These are phyloP conservation scores for Drosophila ogumai DNA, from an alignment of 1,140 invertebrate species.

Conservation along the genomic window DNA sequence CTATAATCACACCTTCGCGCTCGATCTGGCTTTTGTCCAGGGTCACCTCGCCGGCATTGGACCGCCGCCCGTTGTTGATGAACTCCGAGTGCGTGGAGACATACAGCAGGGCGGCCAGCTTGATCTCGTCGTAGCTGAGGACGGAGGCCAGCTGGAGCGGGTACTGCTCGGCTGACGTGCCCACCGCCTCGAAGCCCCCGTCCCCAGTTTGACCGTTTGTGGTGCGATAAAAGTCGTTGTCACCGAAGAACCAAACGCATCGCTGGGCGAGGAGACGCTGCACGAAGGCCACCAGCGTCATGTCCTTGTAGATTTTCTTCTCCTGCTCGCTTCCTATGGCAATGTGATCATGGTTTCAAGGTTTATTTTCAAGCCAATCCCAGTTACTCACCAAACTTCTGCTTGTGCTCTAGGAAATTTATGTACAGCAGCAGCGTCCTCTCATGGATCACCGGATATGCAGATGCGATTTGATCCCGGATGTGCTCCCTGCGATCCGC, in stretches of 20 bases:
- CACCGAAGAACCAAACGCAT: slow-evolving; percentile 55
- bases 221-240: slow-evolving; percentile 30
- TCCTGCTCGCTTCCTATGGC: slow-evolving; percentile 34
- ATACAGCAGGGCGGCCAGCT: slow-evolving; percentile 87
- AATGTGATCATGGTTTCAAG: no score
- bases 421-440: slow-evolving; percentile 54
- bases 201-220: slow-evolving; percentile 25
- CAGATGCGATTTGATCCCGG: slow-evolving; percentile 67
- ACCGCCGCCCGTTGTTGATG: slow-evolving; percentile 87
- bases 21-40: slow-evolving; percentile 65
- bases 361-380: neutral
- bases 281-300: slow-evolving; percentile 53
- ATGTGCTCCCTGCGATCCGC: slow-evolving; percentile 27
- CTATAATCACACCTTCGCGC: slow-evolving; percentile 74
- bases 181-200: slow-evolving; percentile 61
- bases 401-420: slow-evolving; percentile 72
- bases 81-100: slow-evolving; percentile 88
- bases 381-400: slow-evolving; percentile 55
- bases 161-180: slow-evolving; percentile 28
- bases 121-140: slow-evolving; percentile 79
- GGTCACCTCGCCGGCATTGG: slow-evolving; percentile 86
- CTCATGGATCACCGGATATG: slow-evolving; percentile 79
- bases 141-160: slow-evolving; percentile 56
- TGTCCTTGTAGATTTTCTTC: slow-evolving; percentile 35
- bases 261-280: slow-evolving; percentile 70